Evolutionary conservation across 35 echinoderm and acorn worm genomes (phyloP), one percentile per base, ranked within the genome.

Genomic region (Heliocidaris erythrogramma): DNA sequence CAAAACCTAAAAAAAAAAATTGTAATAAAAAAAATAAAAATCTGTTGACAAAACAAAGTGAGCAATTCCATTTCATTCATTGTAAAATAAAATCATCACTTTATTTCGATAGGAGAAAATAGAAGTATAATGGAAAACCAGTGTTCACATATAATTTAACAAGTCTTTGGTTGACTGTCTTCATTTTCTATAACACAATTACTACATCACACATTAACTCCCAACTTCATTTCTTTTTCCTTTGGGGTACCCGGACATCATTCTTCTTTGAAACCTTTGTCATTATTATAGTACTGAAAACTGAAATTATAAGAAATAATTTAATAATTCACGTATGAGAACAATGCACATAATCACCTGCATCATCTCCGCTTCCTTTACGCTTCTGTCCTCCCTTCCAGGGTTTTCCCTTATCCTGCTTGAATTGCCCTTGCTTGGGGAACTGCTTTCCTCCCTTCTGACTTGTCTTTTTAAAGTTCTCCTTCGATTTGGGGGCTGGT

Each of bases 301-400:
- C 29, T 87, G 30, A 87, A 87, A 11, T 87, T n/a, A 21, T 9
- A 7, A 2, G 2, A 31, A 31, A 87, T 5, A 21, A 8, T 7
- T 21, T 6, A 30, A 87, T 14, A 14, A 14, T 14, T 9, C 9
- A 31, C n/a, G n/a, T n/a, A n/a, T n/a, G n/a, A n/a, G n/a, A n/a
- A n/a, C n/a, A n/a, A n/a, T n/a, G n/a, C n/a, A n/a, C 30, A 48
- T 16, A 14, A 16, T 42, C 24, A 89, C 87, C 87, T 16, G 13
- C 32, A 8, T 32, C 49, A 59, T 92, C 91, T 4, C 27, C 30
- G n/a, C 29, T 14, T 52, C 27, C 29, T 59, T 92, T 92, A 11
- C 48, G 2, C 91, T 92, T 92, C 91, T 92, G 47, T 92, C 91
- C 91, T 92, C 4, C 49, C 50, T 92, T 92, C 91, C 91, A 92